These are phyloP conservation scores for Onychomys leucogaster DNA, from an alignment of 2,797 vertebrate species.

Conservation along the genomic window DNA sequence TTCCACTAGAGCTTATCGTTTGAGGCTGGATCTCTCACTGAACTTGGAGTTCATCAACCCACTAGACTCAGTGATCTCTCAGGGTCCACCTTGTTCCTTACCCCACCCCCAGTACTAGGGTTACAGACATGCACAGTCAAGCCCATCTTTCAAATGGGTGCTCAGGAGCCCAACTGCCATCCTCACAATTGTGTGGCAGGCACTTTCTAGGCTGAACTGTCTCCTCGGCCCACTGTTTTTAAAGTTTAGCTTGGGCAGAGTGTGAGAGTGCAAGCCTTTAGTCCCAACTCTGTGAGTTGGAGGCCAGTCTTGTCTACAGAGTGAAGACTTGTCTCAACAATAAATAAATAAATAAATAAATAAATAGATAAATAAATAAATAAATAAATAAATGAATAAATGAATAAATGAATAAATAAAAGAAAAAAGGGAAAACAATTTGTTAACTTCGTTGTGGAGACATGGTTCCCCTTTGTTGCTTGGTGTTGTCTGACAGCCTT, in stretches of 20 bases:
- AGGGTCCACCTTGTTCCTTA: background rate
- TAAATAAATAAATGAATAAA: background rate
- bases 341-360: background rate
- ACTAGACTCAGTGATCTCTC: background rate
- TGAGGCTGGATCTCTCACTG: background rate
- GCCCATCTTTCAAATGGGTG: background rate
- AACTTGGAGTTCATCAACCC: background rate
- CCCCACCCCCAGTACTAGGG: no score
- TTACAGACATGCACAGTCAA: background rate
- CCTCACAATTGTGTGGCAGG: background rate
- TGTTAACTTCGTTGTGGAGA: background rate
- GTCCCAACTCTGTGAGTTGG: background rate
- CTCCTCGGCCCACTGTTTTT: background rate
- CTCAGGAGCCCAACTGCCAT: background rate
- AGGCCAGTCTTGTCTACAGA: background rate
- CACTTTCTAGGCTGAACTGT: no score
- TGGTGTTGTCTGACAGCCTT: background rate
- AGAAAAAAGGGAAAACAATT: background rate
- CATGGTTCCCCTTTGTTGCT: background rate
- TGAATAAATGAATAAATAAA: background rate
- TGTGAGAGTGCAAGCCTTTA: background rate
- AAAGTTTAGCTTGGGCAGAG: background rate
- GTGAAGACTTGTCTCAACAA: background rate
- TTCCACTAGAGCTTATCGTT: background rate
- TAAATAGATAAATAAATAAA: background rate